Evolutionary conservation across 2,888 invertebrate species (phyloP), one percentile per base, ranked within the genome.

Genomic region (Koerneria pararmatus): DNA sequence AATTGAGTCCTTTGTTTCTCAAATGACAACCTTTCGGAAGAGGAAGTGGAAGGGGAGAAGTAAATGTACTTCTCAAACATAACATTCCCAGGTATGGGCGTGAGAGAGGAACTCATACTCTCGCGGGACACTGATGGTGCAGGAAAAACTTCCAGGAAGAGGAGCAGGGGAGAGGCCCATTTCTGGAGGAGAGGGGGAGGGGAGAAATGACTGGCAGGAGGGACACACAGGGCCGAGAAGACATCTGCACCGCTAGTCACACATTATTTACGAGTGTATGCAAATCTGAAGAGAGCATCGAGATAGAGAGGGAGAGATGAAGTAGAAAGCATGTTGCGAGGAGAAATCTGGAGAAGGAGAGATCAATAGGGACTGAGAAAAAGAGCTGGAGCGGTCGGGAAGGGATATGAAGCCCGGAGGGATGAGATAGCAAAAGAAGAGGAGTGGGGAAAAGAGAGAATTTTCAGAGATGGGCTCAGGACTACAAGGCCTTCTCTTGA

Each of bases 221-320:
- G 22, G 51, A 11, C 22, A 6, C 51, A 51, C 24, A 22, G 8
- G 54, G 15, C 5, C 5, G 22, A 35, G 37, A 22, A 31, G 31
- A 37, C 60, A 60, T 32, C 48, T 19, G 34, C 46, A 58, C 37
- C 58, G 37, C 58, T 37, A 58, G 37, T 58, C 41, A 41, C 27
- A 37, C 8, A 27, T 57, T 57, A 58, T 32, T 58, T 35, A n/a
- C n/a, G n/a, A n/a, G n/a, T n/a, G n/a, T n/a, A n/a, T n/a, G n/a
- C n/a, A n/a, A n/a, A n/a, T n/a, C 24, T 6, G 15, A 29, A 35
- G 35, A n/a, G 35, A 57, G 37, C 19, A 27, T n/a, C 27, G 58
- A 58, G 34, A 58, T 29, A 37, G 11, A 41, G 41, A 8, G 19
- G 8, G 8, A 41, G 19, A 41, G 11, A 41, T 41, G 41, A 8